phyloP scores from a whole-genome alignment of 2,113 vertebrate species.

The Arizona elegans region DNA sequence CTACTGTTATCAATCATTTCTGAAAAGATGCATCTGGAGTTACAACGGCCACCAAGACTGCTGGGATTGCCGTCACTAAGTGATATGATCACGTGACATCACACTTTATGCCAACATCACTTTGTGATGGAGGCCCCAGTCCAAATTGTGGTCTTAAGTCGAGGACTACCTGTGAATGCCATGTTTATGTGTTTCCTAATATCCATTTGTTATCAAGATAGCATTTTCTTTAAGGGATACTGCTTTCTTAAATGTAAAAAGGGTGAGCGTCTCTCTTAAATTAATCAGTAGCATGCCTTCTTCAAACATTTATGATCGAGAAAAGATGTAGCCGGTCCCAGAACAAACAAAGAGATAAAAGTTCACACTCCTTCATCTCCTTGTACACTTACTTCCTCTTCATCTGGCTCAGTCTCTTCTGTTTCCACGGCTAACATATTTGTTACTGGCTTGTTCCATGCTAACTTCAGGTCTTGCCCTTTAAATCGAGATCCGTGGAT shows the following conservation, averaged over 20 bases:
- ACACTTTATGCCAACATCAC: neutral
- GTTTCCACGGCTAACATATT: conserved; percentile 75
- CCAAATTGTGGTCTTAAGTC: neutral
- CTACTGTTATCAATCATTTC: neutral
- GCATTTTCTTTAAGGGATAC: neutral
- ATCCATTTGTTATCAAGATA: neutral
- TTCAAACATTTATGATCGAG: neutral
- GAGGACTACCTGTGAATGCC: neutral
- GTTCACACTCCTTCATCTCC: neutral
- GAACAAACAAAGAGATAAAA: neutral
- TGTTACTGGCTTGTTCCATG: conserved; percentile 88
- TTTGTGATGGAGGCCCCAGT: neutral
- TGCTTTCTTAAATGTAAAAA: neutral
- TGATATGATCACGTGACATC: neutral
- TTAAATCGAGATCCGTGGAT: conserved; percentile 88
- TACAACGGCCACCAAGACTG: neutral
- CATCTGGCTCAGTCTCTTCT: conserved; percentile 87
- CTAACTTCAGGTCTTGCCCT: conserved; percentile 84
- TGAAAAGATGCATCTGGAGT: neutral
- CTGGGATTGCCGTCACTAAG: neutral
- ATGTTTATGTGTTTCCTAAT: neutral
- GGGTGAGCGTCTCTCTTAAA: neutral
- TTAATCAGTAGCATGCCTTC: neutral
- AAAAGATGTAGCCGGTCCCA: neutral
- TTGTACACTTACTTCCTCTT: conserved; percentile 86